A percentile compares a stretch with the other conserved stretches of the same genome.
These are phyloP conservation scores for Torymus tubicola DNA, from an alignment of 2,888 invertebrate species.

Conservation along the genomic window DNA sequence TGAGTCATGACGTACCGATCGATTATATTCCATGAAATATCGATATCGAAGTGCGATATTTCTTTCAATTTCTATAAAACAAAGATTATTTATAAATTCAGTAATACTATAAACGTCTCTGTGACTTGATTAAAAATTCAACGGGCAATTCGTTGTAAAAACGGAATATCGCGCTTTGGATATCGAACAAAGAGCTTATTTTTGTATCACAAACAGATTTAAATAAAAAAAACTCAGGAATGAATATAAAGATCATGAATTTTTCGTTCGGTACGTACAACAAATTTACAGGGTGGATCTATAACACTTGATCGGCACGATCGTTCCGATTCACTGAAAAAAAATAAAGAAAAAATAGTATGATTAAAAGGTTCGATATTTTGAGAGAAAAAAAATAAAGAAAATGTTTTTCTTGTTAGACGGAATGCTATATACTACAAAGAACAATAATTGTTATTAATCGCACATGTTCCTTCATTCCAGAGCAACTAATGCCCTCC, in stretches of 20 bases:
- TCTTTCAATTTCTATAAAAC: neutral
- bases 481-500: conserved; percentile 58
- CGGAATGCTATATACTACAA: conserved; percentile 25
- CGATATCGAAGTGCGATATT: conserved; percentile 25
- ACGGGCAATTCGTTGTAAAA: neutral
- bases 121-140: neutral
- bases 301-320: conserved; percentile 10
- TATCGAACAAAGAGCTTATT: conserved; percentile 54
- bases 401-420: conserved; percentile 33
- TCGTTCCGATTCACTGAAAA: conserved; percentile 34
- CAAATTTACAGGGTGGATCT: conserved; percentile 28
- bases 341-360: too few relatives aligned
- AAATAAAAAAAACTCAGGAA: conserved; percentile 40
- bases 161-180: conserved; percentile 26
- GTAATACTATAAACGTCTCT: too few relatives aligned
- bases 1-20: conserved; percentile 11
- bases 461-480: conserved; percentile 57
- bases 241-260: conserved; percentile 40
- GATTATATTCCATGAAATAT: conserved; percentile 11
- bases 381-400: conserved; percentile 37
- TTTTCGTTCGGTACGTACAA: conserved; percentile 29
- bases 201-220: conserved; percentile 52
- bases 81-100: neutral
- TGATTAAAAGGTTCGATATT: conserved; percentile 53
- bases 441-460: conserved; percentile 53